A percentile compares a stretch with the other conserved stretches of the same genome.
phyloP scores from a whole-genome alignment of 1,140 invertebrate genomes.

The Chironomus striatipennis region DNA sequence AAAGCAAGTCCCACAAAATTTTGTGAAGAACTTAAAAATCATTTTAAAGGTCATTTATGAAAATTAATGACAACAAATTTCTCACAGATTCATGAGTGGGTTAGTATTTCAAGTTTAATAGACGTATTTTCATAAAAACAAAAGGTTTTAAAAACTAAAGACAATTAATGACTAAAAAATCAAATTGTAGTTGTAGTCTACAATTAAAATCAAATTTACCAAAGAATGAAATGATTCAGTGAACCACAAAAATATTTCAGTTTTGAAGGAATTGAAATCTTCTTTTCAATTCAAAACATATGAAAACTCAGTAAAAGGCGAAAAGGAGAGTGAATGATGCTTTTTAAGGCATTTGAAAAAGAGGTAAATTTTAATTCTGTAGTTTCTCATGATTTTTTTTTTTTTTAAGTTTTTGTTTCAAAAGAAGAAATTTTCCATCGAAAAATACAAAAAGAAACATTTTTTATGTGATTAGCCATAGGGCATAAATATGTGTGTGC shows the following conservation, averaged over 20 bases:
- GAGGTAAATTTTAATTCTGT: neutral
- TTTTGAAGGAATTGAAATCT: neutral
- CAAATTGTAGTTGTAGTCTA: neutral
- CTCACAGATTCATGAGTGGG: too few relatives aligned
- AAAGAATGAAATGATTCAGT: neutral
- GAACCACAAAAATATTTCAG: neutral
- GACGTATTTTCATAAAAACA: neutral
- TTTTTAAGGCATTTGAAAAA: neutral
- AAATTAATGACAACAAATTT: too few relatives aligned
- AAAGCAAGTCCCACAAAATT: neutral
- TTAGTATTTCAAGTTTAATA: too few relatives aligned
- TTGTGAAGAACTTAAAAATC: neutral
- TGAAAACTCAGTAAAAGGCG: too few relatives aligned
- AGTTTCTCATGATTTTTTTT: neutral
- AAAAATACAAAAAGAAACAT: neutral
- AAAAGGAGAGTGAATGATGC: too few relatives aligned
- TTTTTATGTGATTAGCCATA: conserved; percentile 8
- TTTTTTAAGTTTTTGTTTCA: too few relatives aligned
- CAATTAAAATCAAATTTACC: neutral
- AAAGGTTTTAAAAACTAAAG: neutral
- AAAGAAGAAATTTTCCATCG: neutral
- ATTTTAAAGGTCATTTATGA: too few relatives aligned
- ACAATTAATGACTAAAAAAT: neutral
- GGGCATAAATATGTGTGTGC: neutral
- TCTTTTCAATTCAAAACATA: too few relatives aligned